Conservation (phyloP, 1,140 invertebrate species). For the Hycleus cichorii region DNA sequence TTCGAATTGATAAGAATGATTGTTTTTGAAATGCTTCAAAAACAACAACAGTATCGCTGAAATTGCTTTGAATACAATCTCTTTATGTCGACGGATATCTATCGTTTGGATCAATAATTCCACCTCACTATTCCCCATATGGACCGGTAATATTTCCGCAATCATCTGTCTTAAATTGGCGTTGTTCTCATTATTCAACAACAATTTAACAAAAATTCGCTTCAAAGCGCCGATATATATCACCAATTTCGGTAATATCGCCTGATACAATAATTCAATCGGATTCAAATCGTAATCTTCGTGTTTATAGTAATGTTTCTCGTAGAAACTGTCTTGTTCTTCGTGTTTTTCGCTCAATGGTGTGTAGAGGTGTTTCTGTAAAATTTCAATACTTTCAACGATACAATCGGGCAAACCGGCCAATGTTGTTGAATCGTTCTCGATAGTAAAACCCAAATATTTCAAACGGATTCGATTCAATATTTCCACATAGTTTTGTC, state of each 20-base stretch:
- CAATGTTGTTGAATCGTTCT: neutral
- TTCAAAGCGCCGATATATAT: constrained; percentile 93
- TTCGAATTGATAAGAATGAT: constrained; percentile 98
- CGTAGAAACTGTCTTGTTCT: neutral
- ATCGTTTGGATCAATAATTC: constrained; percentile 87
- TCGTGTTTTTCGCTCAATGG: neutral
- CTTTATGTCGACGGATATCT: constrained; percentile 94
- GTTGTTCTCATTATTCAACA: constrained; percentile 84
- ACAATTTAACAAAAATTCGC: constrained; percentile 65
- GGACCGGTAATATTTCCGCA: constrained; percentile 83
- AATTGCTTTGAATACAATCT: constrained; percentile 95
- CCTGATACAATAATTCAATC: constrained; percentile 80
- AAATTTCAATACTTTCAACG: neutral
- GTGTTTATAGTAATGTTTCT: neutral
- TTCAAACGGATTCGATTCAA: neutral
- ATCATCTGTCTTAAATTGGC: constrained; percentile 95
- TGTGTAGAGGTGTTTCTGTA: neutral
- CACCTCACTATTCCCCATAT: constrained; percentile 53
- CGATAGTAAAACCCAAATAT: neutral
- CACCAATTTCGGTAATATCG: constrained; percentile 82
- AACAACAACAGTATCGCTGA: constrained; percentile 86
- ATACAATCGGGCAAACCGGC: neutral
- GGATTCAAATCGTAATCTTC: constrained; percentile 63
- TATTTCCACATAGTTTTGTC: neutral
- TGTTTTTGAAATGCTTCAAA: constrained; percentile 94